These are phyloP conservation scores for Plestiodon gilberti DNA, from an alignment of 2,113 vertebrate species.

Conservation along the genomic window DNA sequence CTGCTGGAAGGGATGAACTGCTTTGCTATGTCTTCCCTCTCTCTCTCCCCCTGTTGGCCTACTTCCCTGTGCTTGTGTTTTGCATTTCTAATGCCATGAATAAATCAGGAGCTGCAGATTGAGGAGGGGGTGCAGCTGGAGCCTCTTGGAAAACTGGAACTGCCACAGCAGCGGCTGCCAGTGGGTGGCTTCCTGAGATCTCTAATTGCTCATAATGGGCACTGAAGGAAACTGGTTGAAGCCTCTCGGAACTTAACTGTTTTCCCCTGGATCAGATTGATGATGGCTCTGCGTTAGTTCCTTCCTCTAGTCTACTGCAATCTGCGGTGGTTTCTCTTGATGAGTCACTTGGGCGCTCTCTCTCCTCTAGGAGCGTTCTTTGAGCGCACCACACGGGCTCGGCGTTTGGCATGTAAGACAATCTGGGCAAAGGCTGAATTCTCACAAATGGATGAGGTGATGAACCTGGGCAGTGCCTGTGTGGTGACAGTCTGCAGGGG, in stretches of 20 bases:
- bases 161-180: slow-evolving; percentile 38
- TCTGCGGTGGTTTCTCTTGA: neutral
- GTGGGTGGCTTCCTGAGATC: neutral
- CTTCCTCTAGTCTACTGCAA: neutral
- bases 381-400: neutral
- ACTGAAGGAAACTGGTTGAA: neutral
- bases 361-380: neutral
- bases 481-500: too few species aligned
- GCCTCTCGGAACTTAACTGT: neutral
- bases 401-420: neutral
- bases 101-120: slow-evolving; percentile 70
- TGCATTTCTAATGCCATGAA: slow-evolving; percentile 73
- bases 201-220: neutral
- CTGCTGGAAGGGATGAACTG: slow-evolving; percentile 57
- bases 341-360: neutral
- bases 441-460: too few species aligned
- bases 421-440: too few species aligned
- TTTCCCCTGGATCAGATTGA: neutral
- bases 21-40: slow-evolving; percentile 56
- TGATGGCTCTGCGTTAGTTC: slow-evolving; percentile 6
- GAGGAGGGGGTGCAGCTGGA: slow-evolving; percentile 70
- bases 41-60: slow-evolving; percentile 69
- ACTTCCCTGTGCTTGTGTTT: slow-evolving; percentile 69
- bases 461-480: too few species aligned
- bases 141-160: slow-evolving; percentile 61